Evolutionary conservation across 2,113 vertebrate genomes (phyloP).

Genomic region (Dicaeum eximium): DNA sequence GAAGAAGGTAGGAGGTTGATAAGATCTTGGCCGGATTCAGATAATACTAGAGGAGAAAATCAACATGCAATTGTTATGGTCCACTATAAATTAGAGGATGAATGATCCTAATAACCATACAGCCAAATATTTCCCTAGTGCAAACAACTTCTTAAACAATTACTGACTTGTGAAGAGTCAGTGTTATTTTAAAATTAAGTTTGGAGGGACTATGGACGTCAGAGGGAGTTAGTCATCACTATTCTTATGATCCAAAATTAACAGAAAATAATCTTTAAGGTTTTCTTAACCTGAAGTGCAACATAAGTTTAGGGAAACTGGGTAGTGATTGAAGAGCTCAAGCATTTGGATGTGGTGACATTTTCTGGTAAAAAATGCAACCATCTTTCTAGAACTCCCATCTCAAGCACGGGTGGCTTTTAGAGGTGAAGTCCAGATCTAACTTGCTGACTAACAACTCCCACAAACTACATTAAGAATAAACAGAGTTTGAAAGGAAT

Average conservation of each 20-base stretch:
- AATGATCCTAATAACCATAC: not conserved
- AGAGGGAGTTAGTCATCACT: not conserved
- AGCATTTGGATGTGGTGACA: not conserved
- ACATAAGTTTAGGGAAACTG: not conserved
- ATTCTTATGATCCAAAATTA: constrained; percentile 14
- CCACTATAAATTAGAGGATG: not conserved
- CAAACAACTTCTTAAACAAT: not conserved
- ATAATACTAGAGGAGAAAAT: not conserved
- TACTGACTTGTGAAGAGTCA: not conserved
- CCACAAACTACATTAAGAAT: not conserved
- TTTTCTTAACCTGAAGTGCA: constrained; percentile 39
- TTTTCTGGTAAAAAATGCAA: not conserved
- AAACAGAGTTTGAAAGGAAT: constrained; percentile 1
- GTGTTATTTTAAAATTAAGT: constrained; percentile 8
- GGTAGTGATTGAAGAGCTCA: not conserved
- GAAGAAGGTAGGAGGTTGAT: not conserved
- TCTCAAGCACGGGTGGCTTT: not conserved
- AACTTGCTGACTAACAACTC: not conserved
- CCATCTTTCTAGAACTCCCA: not conserved
- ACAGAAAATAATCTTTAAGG: not conserved
- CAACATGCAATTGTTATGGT: not conserved
- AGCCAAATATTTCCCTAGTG: not conserved
- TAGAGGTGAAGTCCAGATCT: not conserved
- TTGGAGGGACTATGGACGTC: not conserved
- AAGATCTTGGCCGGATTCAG: not conserved